These are phyloP conservation scores for Dolichotis patagonum DNA, from an alignment of 2,113 vertebrate species.

Conservation along the genomic window DNA sequence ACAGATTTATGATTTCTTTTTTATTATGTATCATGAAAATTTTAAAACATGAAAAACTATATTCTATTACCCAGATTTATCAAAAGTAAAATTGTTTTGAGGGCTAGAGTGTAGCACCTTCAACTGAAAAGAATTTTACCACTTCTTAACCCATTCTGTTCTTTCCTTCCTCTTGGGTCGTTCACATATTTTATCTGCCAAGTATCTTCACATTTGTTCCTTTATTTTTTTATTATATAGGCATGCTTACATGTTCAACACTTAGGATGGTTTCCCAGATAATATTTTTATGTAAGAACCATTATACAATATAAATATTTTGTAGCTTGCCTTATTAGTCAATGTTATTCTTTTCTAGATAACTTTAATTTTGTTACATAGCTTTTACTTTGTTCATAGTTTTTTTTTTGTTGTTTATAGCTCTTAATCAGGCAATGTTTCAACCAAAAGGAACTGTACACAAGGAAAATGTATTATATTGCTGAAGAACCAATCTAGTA, in stretches of 20 bases:
- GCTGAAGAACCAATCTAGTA: neutral
- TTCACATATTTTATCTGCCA: neutral
- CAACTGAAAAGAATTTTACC: neutral
- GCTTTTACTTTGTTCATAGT: neutral
- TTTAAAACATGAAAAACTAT: conserved; percentile 63
- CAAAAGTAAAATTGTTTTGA: conserved; percentile 67
- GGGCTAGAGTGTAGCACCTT: neutral
- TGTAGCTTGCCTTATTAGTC: neutral
- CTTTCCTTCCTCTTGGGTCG: neutral
- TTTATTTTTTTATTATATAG: neutral
- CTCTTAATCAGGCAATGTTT: neutral
- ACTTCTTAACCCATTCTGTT: neutral
- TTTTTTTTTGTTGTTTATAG: neutral
- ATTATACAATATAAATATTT: neutral
- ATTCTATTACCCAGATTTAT: conserved; percentile 64
- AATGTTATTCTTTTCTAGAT: neutral
- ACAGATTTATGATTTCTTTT: conserved; percentile 68
- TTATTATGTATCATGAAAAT: conserved; percentile 69
- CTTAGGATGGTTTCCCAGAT: neutral
- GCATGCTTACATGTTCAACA: neutral
- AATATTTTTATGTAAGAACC: neutral
- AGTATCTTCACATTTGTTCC: neutral
- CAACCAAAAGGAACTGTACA: neutral
- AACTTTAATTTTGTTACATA: neutral
- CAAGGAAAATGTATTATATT: neutral